Evolutionary conservation across 2,888 invertebrate genomes (phyloP).

Genomic region (Timema podura): DNA sequence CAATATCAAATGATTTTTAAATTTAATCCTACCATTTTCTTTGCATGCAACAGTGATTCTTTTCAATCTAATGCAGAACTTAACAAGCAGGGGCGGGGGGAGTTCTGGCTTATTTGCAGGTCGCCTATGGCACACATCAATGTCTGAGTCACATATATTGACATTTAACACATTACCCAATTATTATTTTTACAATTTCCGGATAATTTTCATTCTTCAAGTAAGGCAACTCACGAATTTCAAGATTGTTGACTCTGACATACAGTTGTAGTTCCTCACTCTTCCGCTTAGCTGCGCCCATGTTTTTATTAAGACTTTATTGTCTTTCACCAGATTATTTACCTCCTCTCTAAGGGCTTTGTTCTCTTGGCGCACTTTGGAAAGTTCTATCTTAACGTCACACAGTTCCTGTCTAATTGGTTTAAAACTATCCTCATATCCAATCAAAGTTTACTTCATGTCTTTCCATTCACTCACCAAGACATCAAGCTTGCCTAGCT

Average conservation of each 20-base stretch:
- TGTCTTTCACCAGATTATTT: not conserved
- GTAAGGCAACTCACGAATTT: not conserved
- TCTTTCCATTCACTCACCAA: not conserved
- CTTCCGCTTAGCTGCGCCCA: not conserved
- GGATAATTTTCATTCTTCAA: not conserved
- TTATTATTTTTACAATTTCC: not conserved
- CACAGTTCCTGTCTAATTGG: not conserved
- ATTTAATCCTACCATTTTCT: not conserved
- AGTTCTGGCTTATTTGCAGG: not conserved
- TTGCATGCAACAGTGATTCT: not conserved
- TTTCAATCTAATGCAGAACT: not conserved
- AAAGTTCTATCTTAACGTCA: not conserved
- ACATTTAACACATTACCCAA: not conserved
- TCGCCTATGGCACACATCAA: not conserved
- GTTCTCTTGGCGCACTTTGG: not conserved
- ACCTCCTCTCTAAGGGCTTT: not conserved
- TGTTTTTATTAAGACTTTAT: not conserved
- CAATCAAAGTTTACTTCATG: not conserved
- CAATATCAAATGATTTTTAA: not conserved
- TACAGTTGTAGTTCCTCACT: not conserved
- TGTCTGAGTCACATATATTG: not conserved
- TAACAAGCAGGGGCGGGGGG: not conserved
- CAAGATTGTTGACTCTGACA: not conserved
- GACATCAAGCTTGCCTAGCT: not conserved
- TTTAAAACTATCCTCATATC: not conserved